Base-by-base conservation (phyloP, 2,113 vertebrate genomes). In the Corythornis madagascariensis region DNA sequence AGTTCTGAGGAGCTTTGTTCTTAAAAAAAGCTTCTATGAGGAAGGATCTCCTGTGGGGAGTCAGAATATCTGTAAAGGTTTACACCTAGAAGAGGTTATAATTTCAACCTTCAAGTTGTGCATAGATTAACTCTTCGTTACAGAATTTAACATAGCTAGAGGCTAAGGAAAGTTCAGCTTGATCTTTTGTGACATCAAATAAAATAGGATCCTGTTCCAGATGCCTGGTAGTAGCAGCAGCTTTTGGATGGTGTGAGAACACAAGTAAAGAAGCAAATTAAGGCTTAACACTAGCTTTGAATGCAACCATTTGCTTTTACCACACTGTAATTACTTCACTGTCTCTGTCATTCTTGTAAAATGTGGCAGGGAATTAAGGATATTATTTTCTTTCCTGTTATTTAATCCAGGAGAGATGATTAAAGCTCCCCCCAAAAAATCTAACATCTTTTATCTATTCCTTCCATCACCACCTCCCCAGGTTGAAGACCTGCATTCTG, bases 111-210 rank as follows among this genome's bases (percentile, higher is more conserved):
- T 89, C 21, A 2, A 67, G 16, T 72, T 77, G 35, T 0, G 1
- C 67, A 71, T 74, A 86, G 64, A 92, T 95, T 96, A 94, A 78
- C 65, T 87, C 92, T 92, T 89, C 72, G 57, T 89, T 93, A 86
- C 33, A 64, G 89, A 89, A 71, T 74, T 90, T 53, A 89, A 15
- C 72, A 56, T 71, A 88, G 64, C 89, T 86, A 48, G 73, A 86
- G 94, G 94, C 94, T 85, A 67, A 88, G 48, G 60, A 83, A 91
- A 83, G 48, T 83, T 86, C 82, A 67, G 53, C 67, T 86, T 93
- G 82, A 91, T 95, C 64, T 89, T 94, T 91, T 64, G 71, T 83
- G 85, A 80, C 89, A 92, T 87, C 91, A 95, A 53, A 89, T 84
- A 93, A 92, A 94, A 91, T 25, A 71, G 40, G 82, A 81, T 93